Evolutionary conservation across 1,140 invertebrate genomes (phyloP).

Genomic region (Ridgeia piscesae): DNA sequence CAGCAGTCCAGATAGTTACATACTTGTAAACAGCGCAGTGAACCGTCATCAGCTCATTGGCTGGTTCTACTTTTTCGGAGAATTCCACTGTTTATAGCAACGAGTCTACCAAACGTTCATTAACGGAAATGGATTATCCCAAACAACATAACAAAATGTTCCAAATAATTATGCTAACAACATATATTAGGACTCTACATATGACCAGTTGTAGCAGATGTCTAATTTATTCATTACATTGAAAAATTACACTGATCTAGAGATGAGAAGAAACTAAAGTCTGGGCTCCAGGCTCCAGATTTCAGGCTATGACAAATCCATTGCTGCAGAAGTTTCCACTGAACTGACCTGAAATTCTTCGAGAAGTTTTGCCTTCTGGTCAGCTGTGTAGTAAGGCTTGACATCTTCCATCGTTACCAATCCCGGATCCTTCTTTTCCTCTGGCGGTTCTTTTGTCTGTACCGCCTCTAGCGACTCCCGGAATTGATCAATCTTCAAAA

Average conservation of each 20-base stretch:
- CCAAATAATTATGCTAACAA: too few species aligned
- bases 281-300: background rate
- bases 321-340: background rate
- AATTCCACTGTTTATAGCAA: too few species aligned
- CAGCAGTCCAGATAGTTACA: too few species aligned
- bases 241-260: background rate
- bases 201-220: too few species aligned
- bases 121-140: too few species aligned
- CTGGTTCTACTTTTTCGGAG: too few species aligned
- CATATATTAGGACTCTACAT: too few species aligned
- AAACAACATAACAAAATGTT: too few species aligned
- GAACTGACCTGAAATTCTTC: conserved; percentile 19
- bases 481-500: conserved; percentile 22
- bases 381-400: conserved; percentile 14
- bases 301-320: background rate
- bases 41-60: too few species aligned
- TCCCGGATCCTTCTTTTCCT: conserved; percentile 17
- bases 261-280: background rate
- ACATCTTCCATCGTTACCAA: conserved; percentile 13
- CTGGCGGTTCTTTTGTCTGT: conserved; percentile 21
- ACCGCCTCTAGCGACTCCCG: background rate
- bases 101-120: too few species aligned
- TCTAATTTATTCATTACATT: too few species aligned
- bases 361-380: conserved; percentile 11
- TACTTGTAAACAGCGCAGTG: too few species aligned